Percentiles rank a stretch among this genome's conserved stretches.
phyloP scores from a whole-genome alignment of 2,888 invertebrate genomes.

The Cerastis leucographa region DNA sequence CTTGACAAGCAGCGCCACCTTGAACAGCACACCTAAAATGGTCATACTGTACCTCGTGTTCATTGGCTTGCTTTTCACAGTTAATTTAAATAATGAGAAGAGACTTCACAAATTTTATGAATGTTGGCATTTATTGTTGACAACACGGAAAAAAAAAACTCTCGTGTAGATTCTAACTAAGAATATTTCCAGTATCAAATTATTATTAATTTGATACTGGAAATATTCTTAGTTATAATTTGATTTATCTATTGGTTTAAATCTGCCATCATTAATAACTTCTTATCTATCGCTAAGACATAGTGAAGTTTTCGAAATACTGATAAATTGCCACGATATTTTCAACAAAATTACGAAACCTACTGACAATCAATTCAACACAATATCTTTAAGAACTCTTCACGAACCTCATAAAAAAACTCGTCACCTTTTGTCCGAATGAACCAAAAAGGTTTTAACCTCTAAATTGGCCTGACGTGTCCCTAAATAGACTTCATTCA shows the following conservation, averaged over 20 bases:
- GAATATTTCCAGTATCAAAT: slow-evolving; percentile 1
- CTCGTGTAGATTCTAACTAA: background rate
- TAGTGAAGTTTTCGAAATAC: slow-evolving; percentile 15
- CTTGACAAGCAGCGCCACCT: too few species aligned
- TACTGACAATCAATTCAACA: background rate
- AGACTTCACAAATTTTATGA: background rate
- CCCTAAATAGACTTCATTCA: slow-evolving; percentile 65
- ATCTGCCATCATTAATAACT: slow-evolving; percentile 44
- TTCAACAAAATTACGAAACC: slow-evolving; percentile 6
- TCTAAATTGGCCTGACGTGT: slow-evolving; percentile 61
- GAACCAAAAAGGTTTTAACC: slow-evolving; percentile 54
- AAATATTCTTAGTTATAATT: too few species aligned
- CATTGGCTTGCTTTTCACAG: background rate
- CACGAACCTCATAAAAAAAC: background rate
- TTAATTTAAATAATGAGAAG: background rate
- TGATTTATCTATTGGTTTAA: slow-evolving; percentile 21
- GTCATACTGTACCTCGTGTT: background rate
- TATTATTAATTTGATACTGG: too few species aligned
- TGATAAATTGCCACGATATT: slow-evolving; percentile 35
- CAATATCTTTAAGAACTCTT: background rate
- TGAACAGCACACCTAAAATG: too few species aligned
- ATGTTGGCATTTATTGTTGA: background rate
- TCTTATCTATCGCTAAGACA: slow-evolving; percentile 33
- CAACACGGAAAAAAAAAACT: background rate
- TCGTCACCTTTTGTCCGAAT: slow-evolving; percentile 20